Evolutionary conservation across 2,797 vertebrate genomes (phyloP), one percentile per base, ranked within the genome.

Genomic region (Helarctos malayanus): DNA sequence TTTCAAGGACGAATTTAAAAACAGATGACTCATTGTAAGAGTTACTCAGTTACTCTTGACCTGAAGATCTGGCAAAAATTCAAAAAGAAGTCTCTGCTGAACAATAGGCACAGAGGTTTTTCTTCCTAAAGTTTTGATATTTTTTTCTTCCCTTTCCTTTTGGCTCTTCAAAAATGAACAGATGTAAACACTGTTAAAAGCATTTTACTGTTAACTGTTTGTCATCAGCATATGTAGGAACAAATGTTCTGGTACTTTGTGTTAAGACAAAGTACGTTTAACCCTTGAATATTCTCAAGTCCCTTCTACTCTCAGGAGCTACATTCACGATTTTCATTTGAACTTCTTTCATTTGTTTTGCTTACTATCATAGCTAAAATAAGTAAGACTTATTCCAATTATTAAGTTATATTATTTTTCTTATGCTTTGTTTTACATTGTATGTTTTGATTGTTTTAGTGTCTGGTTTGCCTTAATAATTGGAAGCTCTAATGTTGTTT

Each of bases 391-490:
- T 96, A 93, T 95, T 97, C 95, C 94, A 98, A 80, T 97, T 97
- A 97, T 96, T 96, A 95, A 93, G 88, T 89, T 89, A 52, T 76
- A 81, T 95, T 92, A 59, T 95, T 87, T 94, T 96, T 80, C 65
- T 89, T 95, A 92, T n/a, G 11, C 57, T 89, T 97, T 93, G 73
- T 71, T 97, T 97, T 93, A 18, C 61, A 87, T 85, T 94, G 21
- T 97, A 35, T 88, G 68, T 86, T 82, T 86, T 73, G 27, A 68
- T 61, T 47, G 23, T 85, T 84, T 96, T 97, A 92, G 35, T 94
- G 57, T 95, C 89, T 96, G 16, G 21, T 88, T 97, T 96, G 19
- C 91, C 75, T 97, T 97, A 97, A 97, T 98, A 98, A 97, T 97
- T 98, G 95, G 97, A 97, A 96, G 27, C 47, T 29, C 65, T 96